A percentile compares a stretch with the other conserved stretches of the same genome.
These are phyloP conservation scores for Lonchura striata DNA, from an alignment of 2,113 vertebrate genomes.

Conservation along the genomic window DNA sequence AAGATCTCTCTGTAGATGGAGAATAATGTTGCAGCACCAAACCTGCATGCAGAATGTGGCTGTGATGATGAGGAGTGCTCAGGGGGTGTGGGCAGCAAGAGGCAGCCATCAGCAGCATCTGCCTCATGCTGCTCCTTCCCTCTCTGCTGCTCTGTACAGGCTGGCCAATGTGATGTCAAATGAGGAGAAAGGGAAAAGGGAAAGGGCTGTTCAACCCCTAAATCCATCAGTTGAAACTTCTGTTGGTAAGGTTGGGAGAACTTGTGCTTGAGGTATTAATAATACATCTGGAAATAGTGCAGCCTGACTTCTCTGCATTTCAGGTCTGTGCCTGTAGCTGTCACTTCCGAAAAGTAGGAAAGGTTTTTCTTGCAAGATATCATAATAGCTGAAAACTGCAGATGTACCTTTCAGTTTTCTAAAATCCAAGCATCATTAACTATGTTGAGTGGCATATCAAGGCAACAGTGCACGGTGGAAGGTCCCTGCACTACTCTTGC, in stretches of 20 bases:
- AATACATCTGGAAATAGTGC: background rate
- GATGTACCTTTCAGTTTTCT: background rate
- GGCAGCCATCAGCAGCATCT: background rate
- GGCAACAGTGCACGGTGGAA: background rate
- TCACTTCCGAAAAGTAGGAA: background rate
- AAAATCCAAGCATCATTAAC: background rate
- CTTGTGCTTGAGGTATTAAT: background rate
- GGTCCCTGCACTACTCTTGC: background rate
- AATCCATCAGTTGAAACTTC: background rate
- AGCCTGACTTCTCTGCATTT: background rate
- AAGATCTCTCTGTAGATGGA: background rate
- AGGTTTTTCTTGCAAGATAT: background rate
- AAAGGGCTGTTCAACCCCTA: background rate
- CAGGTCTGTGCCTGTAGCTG: background rate
- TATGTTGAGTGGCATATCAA: background rate
- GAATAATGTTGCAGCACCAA: background rate
- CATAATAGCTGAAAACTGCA: background rate
- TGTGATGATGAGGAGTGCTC: background rate
- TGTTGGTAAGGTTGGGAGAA: background rate
- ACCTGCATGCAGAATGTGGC: background rate
- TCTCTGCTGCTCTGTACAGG: background rate
- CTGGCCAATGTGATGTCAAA: background rate
- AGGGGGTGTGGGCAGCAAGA: rapidly evolving
- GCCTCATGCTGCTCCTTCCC: background rate
- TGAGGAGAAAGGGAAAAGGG: background rate